Percentiles rank a stretch among this genome's conserved stretches.
phyloP scores from a whole-genome alignment of 2,888 invertebrate genomes.

The Stenchaetothrips biformis region DNA sequence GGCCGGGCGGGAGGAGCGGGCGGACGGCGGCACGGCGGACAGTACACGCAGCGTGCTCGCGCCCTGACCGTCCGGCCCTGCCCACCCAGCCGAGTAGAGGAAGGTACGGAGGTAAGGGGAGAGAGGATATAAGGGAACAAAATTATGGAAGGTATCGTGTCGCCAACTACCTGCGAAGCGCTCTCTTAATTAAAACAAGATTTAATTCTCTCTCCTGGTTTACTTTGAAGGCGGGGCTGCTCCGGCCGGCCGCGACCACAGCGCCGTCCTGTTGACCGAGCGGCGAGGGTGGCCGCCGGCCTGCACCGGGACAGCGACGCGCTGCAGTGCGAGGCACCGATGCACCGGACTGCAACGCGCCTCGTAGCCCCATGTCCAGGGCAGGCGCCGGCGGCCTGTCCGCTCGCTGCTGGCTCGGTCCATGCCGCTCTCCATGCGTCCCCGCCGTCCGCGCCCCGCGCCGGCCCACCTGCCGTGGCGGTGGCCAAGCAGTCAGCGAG shows the following conservation, averaged over 20 bases:
- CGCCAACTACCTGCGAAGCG: not conserved
- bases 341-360: no score
- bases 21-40: not conserved
- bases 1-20: not conserved
- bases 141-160: not conserved
- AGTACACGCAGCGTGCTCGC: no score
- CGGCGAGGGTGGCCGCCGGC: not conserved
- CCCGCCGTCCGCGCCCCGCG: not conserved
- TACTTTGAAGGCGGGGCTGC: not conserved
- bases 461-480: not conserved
- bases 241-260: not conserved
- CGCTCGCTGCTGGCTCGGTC: no score
- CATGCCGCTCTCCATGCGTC: no score
- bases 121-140: constrained; percentile 2
- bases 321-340: not conserved
- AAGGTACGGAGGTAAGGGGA: constrained; percentile 3
- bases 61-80: not conserved
- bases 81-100: not conserved
- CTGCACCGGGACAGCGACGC: not conserved
- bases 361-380: no score
- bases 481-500: not conserved
- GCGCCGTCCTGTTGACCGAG: not conserved
- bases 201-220: not conserved
- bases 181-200: not conserved
- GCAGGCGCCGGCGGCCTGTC: no score